Base-by-base conservation (phyloP, 2,797 vertebrate genomes). In the Carapus acus region DNA sequence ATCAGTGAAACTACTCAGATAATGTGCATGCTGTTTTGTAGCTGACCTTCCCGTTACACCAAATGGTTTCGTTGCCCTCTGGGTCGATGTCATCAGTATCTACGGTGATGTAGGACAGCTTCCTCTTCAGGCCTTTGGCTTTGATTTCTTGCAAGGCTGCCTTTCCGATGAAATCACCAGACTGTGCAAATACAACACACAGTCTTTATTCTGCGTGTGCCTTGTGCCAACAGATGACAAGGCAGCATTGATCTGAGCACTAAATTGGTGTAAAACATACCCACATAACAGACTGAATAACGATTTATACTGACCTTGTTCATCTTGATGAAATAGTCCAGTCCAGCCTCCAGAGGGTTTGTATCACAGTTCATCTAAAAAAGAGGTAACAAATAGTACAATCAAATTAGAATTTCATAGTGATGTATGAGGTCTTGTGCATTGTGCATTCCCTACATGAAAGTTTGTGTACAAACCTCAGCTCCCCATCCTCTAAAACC, bases 281-380 rank as follows among this genome's bases (percentile, higher is more conserved):
- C 5, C n/a, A 17, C 9, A 44, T 2, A 27, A 47, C 16, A 15
- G 17, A 47, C 7, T 47, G 17, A 9, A 15, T 19, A 31, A 33
- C 14, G 14, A 34, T 4, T 4, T 17, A 8, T 9, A 2, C 1
- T 59, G 80, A 96, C 96, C 94, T 99, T 99, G 69, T 96, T 94
- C 61, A 96, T 78, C 81, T 97, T 98, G 75, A 99, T 86, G 82
- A 98, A 98, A 76, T 91, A 91, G 9, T 94, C 91, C 74, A 99
- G 67, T 34, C 96, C 95, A 46, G 94, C 96, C 84, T 99, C 96
- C 73, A 97, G 80, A 41, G 96, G 93, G 69, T 98, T 94, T 37
- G 93, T 98, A 72, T 99, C 94, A 58, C 93, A 96, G 77, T 98
- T 98, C 94, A 99, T 98, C 96, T 99, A 62, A 3, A 54, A 58